Base-by-base conservation (phyloP, 1,140 invertebrate genomes). In the Yoshiicerus persimilis region DNA sequence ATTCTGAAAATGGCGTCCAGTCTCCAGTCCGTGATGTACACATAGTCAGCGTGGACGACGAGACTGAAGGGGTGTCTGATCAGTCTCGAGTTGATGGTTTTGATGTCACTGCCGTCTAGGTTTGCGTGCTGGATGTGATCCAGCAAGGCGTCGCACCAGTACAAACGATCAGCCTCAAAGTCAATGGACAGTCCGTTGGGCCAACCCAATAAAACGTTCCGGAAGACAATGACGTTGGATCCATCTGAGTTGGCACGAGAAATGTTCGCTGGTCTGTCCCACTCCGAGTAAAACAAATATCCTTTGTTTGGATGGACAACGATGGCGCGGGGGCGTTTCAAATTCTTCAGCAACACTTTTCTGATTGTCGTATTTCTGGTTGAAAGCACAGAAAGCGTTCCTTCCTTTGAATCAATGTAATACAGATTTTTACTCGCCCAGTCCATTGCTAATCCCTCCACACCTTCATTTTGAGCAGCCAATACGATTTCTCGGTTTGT, bases 21-120 rank as follows among this genome's bases (percentile, higher is more conserved):
- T 47, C 98, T 93, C 98, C 98, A 99, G 92, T 99, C 98, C 0
- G 98, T 99, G 20, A 99, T 98, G 92, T 98, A 99, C 94, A 99
- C 96, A 93, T 96, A 97, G n/a, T 98, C 95, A 93, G 91, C 39
- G 92, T 98, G 95, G 88, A 99, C 97, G 0, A 98, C 97, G 62
- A 99, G 96, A 0, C 98, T 99, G 93, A 99, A 99, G 8, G 99
- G 98, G 94, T 99, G 98, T 70, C 96, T 94, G 25, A 99, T 98
- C 1, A 98, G 92, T 87, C 96, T 93, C 0, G 97, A 97, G 91
- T 96, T 98, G 0, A 99, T 96, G 0, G 97, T 98, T 91, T 95
- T 96, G 0, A 99, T 96, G 92, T 99, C 97, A 0, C 95, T 96
- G 5, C 99, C 99, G 92, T 99, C 97, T 8, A 99, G 93, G 91